Evolutionary conservation across 2,797 vertebrate genomes (phyloP), one percentile per base, ranked within the genome.

Genomic region (Denticeps clupeoides): DNA sequence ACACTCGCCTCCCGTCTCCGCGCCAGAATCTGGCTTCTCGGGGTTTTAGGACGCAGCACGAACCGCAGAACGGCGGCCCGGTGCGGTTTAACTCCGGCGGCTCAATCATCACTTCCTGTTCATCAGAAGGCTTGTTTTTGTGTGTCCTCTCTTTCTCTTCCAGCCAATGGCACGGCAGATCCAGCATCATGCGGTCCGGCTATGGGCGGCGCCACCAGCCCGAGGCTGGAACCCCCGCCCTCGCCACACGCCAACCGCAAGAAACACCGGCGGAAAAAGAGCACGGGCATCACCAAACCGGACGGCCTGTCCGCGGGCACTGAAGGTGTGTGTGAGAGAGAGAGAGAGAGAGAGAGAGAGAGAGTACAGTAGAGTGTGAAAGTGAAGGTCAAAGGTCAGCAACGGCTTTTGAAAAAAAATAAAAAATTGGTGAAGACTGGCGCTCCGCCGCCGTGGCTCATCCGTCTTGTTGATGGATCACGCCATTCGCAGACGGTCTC

Each of bases 261-360:
- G 82, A 97, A 95, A 63, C 93, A 97, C 74, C 75, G 90, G 40
- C 74, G 93, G 86, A 96, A 97, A 97, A 97, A 97, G 82, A 97
- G 90, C 82, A 94, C 89, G 0, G 89, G 90, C 55, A 91, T 89
- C 15, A 87, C 88, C n/a, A 90, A 89, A 63, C 87, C 91, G 0
- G 94, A 96, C 0, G 89, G 91, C 46, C 64, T 89, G 49, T 85
- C 85, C 38, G 44, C 82, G 0, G 80, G 88, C 31, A 80, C 84
- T 1, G 93, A 97, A 88, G 93, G 94, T 97, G 80, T 53, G 63
- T 0, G n/a, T n/a, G n/a, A n/a, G n/a, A n/a, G 9, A 13, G 4
- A n/a, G n/a, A 16, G 5, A 12, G 13, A 18, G 19, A 5, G n/a
- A 55, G 67, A 56, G 19, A 28, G 46, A 28, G n/a, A n/a, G n/a